Base-by-base conservation (phyloP, 2,888 invertebrate species). In the Biston betularia region DNA sequence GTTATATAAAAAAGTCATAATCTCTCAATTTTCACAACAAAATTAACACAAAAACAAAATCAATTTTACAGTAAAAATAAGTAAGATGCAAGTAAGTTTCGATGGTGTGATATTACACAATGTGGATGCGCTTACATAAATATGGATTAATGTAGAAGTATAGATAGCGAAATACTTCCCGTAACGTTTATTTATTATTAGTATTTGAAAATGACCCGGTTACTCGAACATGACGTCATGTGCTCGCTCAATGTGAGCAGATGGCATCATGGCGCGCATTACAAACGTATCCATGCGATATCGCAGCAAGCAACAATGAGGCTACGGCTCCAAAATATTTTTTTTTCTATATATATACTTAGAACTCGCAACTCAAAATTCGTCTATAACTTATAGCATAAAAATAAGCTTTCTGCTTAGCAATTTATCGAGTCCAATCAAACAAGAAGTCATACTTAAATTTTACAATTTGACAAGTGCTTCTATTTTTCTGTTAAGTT, bases 101-200 rank as follows among this genome's bases (percentile, higher is more conserved):
- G 92, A 92, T 92, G 93, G 93, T 93, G 92, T 93, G 93, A 92
- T 87, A 52, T 85, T 85, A 86, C 81, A 86, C 70, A 81, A 83
- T 86, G 83, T 75, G 76, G 70, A 85, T 86, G 85, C 75, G 76
- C 79, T 79, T 67, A 68, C 59, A 70, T 61, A 70, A 73, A 60
- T 71, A 65, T 72, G 70, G n/a, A 67, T 57, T 24, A 24, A 78
- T 77, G 75, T 56, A 77, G 73, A 79, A 67, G 59, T 66, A 61
- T 71, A 68, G 65, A 33, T 48, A 42, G 42, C 11, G 38, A 57
- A 33, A 34, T 44, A 61, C 58, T 71, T 62, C 52, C 48, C 63
- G 71, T 68, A 62, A 65, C 50, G 53, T 57, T 68, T 65, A 76
- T 24, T n/a, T 24, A 24, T 24, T 24, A 24, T 75, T 77, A 77